phyloP scores from a whole-genome alignment of 2,888 invertebrate genomes.

The Ochropleura leucogaster region DNA sequence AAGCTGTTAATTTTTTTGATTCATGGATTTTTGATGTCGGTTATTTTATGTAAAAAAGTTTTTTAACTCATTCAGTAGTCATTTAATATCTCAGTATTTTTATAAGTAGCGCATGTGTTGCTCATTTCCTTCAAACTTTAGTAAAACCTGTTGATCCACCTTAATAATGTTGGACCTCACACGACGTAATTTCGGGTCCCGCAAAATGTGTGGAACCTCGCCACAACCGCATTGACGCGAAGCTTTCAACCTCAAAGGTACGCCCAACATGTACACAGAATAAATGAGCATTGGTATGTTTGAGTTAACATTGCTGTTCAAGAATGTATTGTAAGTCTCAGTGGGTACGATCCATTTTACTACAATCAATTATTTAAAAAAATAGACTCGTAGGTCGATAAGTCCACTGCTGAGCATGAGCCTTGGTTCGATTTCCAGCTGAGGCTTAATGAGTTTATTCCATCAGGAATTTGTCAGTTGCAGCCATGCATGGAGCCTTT shows the following conservation, averaged over 20 bases:
- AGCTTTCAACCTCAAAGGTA: conserved; percentile 9
- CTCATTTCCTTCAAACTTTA: background rate
- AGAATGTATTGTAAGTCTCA: background rate
- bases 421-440: too few species aligned
- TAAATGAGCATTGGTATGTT: conserved; percentile 10
- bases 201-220: background rate
- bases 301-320: background rate
- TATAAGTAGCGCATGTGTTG: background rate
- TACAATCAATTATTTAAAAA: background rate
- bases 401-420: too few species aligned
- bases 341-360: background rate
- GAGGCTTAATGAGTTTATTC: too few species aligned
- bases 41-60: too few species aligned
- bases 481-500: too few species aligned
- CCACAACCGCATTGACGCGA: conserved; percentile 10
- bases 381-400: background rate
- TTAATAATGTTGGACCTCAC: conserved; percentile 1
- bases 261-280: background rate
- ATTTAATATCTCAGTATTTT: background rate
- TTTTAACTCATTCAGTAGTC: background rate
- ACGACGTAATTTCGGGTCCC: conserved; percentile 22
- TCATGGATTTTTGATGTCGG: too few species aligned
- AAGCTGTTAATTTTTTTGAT: too few species aligned
- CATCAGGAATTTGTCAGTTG: too few species aligned
- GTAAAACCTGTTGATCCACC: conserved; percentile 26